Percentiles rank a stretch among this genome's conserved stretches.
These are phyloP conservation scores for Bicyclus anynana DNA, from an alignment of 1,140 invertebrate genomes.

Conservation along the genomic window DNA sequence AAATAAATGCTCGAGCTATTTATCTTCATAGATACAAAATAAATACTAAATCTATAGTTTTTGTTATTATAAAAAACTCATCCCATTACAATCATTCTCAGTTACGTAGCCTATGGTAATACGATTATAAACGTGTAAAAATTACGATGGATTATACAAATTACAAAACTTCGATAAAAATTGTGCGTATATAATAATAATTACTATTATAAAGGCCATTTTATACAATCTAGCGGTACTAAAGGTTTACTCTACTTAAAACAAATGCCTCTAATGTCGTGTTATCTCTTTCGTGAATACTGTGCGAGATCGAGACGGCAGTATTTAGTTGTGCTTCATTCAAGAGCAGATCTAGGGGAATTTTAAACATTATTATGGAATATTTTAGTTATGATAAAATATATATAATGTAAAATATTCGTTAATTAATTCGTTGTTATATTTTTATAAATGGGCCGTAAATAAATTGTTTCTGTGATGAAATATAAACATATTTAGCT, in stretches of 20 bases:
- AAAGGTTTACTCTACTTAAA: slow-evolving; percentile 16
- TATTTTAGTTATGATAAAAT: no score
- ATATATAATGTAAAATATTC: no score
- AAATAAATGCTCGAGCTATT: neutral
- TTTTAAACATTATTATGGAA: no score
- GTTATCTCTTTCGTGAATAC: neutral
- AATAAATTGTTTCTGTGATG: no score
- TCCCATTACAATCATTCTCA: slow-evolving; percentile 9
- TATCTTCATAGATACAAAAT: slow-evolving; percentile 2
- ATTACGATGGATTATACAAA: slow-evolving; percentile 30
- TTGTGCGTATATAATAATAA: slow-evolving; percentile 31
- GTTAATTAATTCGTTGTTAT: no score
- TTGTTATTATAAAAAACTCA: slow-evolving; percentile 2
- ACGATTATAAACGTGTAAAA: slow-evolving; percentile 42
- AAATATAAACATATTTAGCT: no score
- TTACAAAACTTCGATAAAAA: slow-evolving; percentile 32
- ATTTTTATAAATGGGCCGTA: no score
- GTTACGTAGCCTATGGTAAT: slow-evolving; percentile 24
- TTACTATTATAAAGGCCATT: slow-evolving; percentile 17
- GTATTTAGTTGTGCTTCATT: neutral
- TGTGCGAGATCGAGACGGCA: neutral
- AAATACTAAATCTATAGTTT: slow-evolving; percentile 19
- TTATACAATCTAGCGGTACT: slow-evolving; percentile 22
- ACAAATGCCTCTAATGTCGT: slow-evolving; percentile 11
- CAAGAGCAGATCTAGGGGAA: neutral